phyloP scores from a whole-genome alignment of 1,140 invertebrate species.

The Drosophila equinoxialis region DNA sequence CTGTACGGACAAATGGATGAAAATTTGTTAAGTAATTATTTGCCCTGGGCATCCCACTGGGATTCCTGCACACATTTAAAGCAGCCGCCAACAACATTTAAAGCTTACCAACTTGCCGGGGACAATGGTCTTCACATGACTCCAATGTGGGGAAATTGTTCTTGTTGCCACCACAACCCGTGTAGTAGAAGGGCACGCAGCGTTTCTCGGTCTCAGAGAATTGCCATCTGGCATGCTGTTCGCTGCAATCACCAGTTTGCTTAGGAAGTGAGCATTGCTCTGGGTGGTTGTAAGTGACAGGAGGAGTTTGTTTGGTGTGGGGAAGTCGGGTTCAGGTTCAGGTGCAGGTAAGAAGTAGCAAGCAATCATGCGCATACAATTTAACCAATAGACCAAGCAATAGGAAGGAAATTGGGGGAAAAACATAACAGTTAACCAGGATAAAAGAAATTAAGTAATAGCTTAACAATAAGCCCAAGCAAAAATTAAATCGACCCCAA shows the following conservation, averaged over 20 bases:
- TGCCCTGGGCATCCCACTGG: neutral
- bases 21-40: constrained; percentile 18
- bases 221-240: constrained; percentile 91
- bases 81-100: constrained; percentile 62
- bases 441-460: constrained; percentile 36
- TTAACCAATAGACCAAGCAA: constrained; percentile 52
- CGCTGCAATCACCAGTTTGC: constrained; percentile 91
- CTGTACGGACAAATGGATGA: constrained; percentile 40
- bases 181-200: constrained; percentile 97
- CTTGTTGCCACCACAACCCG: constrained; percentile 94
- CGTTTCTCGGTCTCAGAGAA: constrained; percentile 93
- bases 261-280: constrained; percentile 92
- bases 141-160: constrained; percentile 92
- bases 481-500: constrained; percentile 9
- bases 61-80: constrained; percentile 61
- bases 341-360: constrained; percentile 53
- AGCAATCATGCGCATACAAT: constrained; percentile 59
- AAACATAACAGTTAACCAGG: constrained; percentile 63
- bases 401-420: constrained; percentile 47
- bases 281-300: constrained; percentile 66
- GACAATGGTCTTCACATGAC: constrained; percentile 92
- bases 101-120: constrained; percentile 89
- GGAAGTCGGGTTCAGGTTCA: constrained; percentile 41
- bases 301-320: constrained; percentile 6
- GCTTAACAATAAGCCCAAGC: constrained; percentile 30